Percentiles rank a stretch among this genome's conserved stretches.
Conservation (phyloP, 2,797 vertebrate genomes). For the Psittacula echo region DNA sequence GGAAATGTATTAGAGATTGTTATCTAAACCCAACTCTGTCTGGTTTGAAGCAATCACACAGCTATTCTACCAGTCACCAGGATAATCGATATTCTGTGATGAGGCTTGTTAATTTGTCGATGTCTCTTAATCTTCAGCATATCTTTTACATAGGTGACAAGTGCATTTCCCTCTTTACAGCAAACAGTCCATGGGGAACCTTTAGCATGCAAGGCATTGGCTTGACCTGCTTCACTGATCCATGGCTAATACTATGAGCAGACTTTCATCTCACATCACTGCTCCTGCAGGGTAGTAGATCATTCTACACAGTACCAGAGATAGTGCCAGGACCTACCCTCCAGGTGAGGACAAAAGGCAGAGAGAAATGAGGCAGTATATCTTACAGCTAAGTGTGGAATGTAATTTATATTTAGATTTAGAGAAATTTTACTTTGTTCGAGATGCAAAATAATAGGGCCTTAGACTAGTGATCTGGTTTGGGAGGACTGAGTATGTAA, state of each 20-base stretch:
- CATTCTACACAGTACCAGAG: not conserved
- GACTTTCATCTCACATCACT: not conserved
- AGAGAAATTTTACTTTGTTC: not conserved
- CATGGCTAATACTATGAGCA: not conserved
- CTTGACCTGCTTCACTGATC: not conserved
- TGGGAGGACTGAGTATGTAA: not conserved
- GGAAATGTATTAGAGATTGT: not conserved
- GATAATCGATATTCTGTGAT: not conserved
- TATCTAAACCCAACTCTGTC: not conserved
- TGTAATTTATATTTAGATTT: not conserved
- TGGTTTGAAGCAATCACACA: not conserved
- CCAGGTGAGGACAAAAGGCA: not conserved
- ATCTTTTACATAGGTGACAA: not conserved
- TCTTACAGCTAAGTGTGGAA: not conserved
- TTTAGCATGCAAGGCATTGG: not conserved
- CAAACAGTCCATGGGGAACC: not conserved
- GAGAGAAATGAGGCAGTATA: not conserved
- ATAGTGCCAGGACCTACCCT: not conserved
- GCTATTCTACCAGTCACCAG: not conserved
- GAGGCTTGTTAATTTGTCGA: not conserved
- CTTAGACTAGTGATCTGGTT: not conserved
- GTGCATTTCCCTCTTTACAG: not conserved
- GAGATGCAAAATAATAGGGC: rapidly evolving
- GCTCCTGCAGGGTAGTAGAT: not conserved
- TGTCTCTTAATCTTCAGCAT: not conserved